A percentile compares a stretch with the other conserved stretches of the same genome.
These are phyloP conservation scores for Idris sp. DNA, from an alignment of 1,140 invertebrate species.

Conservation along the genomic window DNA sequence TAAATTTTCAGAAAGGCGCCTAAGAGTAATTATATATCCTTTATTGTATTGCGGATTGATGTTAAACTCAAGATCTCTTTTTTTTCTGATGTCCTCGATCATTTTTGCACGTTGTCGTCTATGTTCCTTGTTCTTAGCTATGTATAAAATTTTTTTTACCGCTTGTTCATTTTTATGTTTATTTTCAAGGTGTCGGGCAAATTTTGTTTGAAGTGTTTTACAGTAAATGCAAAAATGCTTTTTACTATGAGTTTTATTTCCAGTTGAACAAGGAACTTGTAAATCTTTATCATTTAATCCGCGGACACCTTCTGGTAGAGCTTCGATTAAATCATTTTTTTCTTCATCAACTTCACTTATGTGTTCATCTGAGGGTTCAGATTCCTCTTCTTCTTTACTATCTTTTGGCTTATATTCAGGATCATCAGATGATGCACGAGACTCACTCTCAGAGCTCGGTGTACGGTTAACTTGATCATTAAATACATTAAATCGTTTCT, in stretches of 20 bases:
- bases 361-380: not conserved
- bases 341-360: not conserved
- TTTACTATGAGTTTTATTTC: constrained; percentile 19
- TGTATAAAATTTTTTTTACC: no score
- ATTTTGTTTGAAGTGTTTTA: constrained; percentile 29
- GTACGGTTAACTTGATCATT: no score
- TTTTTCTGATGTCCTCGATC: constrained; percentile 4
- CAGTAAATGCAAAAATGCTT: constrained; percentile 38
- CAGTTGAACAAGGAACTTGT: constrained; percentile 11
- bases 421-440: not conserved
- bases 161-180: constrained; percentile 25
- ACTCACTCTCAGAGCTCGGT: not conserved
- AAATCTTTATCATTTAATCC: constrained; percentile 15
- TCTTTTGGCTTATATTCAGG: not conserved
- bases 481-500: no score
- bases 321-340: not conserved
- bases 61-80: constrained; percentile 12
- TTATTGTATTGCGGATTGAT: not conserved
- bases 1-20: not conserved
- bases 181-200: constrained; percentile 17
- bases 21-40: constrained; percentile 1
- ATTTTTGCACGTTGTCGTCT: not conserved
- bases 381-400: not conserved
- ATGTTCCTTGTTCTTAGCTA: no score
- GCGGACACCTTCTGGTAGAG: constrained; percentile 17